Percentiles rank a stretch among this genome's conserved stretches.
Evolutionary conservation across 2,888 invertebrate species (phyloP).

Genomic region (Fragum fragum): DNA sequence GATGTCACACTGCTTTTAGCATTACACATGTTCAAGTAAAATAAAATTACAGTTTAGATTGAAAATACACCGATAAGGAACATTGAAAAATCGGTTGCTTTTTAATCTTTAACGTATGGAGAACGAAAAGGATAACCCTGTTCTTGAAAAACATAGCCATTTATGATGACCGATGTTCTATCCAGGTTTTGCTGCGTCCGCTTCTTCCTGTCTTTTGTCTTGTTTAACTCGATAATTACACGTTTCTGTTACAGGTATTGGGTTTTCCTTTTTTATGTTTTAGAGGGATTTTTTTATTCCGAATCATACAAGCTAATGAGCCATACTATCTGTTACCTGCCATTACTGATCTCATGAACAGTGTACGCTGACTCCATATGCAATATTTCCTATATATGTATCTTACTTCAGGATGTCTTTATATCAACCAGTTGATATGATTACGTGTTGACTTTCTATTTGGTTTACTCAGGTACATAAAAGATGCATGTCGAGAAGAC

Average conservation of each 20-base stretch:
- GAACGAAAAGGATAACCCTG: neutral
- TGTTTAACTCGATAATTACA: neutral
- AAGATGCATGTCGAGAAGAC: too few species aligned
- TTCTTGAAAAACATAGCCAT: neutral
- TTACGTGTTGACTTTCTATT: too few species aligned
- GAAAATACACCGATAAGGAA: conserved; percentile 2
- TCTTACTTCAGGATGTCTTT: too few species aligned
- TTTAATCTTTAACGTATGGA: neutral
- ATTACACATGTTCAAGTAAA: conserved; percentile 12
- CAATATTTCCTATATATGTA: too few species aligned
- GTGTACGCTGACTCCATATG: too few species aligned
- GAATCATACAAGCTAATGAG: too few species aligned
- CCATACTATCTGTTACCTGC: too few species aligned
- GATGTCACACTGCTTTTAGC: neutral
- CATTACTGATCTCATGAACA: too few species aligned
- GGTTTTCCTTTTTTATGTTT: neutral
- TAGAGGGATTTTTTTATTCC: neutral
- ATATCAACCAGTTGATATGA: too few species aligned
- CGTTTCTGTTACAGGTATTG: conserved; percentile 7
- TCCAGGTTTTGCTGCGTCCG: neutral
- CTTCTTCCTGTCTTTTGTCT: conserved; percentile 5
- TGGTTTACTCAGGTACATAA: too few species aligned
- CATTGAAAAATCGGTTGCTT: neutral
- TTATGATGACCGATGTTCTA: neutral
- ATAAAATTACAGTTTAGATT: conserved; percentile 6